phyloP scores from a whole-genome alignment of 2,113 vertebrate genomes.

The Atlantisia rogersi region DNA sequence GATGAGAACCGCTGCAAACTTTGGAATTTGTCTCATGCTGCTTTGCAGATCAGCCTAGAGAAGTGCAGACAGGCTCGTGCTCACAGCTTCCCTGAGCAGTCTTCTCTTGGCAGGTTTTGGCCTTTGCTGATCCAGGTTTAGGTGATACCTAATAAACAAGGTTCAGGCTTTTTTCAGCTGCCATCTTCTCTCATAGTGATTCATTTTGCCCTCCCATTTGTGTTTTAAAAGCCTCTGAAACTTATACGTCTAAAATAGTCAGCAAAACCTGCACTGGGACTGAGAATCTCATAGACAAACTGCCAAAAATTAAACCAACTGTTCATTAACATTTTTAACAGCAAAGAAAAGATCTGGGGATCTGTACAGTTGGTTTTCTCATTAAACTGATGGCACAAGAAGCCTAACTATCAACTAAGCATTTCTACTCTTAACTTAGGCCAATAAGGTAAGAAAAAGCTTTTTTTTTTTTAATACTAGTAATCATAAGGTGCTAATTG shows the following conservation, averaged over 20 bases:
- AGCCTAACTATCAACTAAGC: background rate
- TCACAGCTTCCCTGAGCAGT: background rate
- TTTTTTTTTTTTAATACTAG: background rate
- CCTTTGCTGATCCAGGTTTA: background rate
- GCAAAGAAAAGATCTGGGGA: background rate
- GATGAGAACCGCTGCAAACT: background rate
- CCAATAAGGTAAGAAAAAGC: background rate
- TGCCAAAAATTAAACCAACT: background rate
- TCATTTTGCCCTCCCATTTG: background rate
- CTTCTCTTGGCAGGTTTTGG: background rate
- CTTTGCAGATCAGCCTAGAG: background rate
- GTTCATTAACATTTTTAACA: background rate
- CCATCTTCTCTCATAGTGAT: background rate
- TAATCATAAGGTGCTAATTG: background rate
- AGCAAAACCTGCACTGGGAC: conserved; percentile 1
- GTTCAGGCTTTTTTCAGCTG: background rate
- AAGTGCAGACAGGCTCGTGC: background rate
- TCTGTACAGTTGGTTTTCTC: background rate
- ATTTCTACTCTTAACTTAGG: background rate
- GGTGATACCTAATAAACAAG: background rate
- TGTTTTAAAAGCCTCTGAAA: conserved; percentile 14
- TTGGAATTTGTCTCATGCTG: background rate
- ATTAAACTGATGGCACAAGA: background rate
- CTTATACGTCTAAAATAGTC: background rate
- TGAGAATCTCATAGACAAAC: background rate